Percentiles rank a stretch among this genome's conserved stretches.
These are phyloP conservation scores for Etheostoma cragini DNA, from an alignment of 2,113 vertebrate genomes.

Conservation along the genomic window DNA sequence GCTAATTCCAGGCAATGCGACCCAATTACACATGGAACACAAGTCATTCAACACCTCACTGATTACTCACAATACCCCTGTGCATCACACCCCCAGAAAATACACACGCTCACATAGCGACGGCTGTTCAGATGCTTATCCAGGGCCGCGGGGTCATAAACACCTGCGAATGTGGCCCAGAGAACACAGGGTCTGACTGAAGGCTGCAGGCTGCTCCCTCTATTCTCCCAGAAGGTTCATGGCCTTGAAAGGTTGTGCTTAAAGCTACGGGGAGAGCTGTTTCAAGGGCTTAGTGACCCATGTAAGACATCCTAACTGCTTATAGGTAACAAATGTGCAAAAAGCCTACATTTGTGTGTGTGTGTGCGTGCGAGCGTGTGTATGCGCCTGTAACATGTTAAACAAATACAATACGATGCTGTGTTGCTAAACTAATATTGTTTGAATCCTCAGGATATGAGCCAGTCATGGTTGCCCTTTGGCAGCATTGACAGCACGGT, in stretches of 20 bases:
- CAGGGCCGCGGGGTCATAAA: conserved; percentile 61
- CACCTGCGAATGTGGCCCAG: conserved; percentile 61
- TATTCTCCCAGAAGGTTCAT: conserved; percentile 35
- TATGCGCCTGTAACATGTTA: background rate
- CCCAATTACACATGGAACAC: conserved; percentile 79
- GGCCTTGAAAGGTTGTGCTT: conserved; percentile 38
- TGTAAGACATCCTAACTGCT: conserved; percentile 51
- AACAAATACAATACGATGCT: conserved; percentile 1
- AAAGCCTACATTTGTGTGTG: background rate
- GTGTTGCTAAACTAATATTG: conserved; percentile 21
- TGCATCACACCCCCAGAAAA: conserved; percentile 42
- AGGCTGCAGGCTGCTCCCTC: conserved; percentile 12
- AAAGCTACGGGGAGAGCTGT: conserved; percentile 24
- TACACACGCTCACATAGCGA: conserved; percentile 45
- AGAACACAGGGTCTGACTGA: conserved; percentile 28
- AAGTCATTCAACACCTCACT: conserved; percentile 76
- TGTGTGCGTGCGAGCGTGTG: background rate
- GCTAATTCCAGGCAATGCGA: conserved; percentile 80
- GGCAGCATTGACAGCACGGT: conserved; percentile 84
- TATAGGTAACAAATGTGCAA: conserved; percentile 22
- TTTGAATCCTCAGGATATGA: conserved; percentile 79
- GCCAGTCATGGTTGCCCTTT: conserved; percentile 84
- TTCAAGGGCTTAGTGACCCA: conserved; percentile 50
- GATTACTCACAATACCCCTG: conserved; percentile 65
- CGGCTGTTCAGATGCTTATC: conserved; percentile 61